Evolutionary conservation across 2,797 vertebrate genomes (phyloP).

Genomic region (Ctenopoma kingsleyae): DNA sequence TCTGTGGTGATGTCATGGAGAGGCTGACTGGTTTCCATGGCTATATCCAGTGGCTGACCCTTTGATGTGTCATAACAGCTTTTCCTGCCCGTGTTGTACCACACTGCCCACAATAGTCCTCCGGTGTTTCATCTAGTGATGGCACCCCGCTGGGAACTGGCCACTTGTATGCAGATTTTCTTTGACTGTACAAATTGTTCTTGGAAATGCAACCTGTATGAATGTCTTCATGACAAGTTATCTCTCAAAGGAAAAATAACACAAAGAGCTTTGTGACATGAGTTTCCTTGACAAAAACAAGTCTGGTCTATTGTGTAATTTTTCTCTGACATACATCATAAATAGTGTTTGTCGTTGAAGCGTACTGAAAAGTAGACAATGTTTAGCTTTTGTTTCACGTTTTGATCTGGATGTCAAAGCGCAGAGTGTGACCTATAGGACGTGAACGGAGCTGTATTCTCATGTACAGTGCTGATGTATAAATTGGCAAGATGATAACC

Average conservation of each 20-base stretch:
- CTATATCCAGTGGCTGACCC: conserved; percentile 30
- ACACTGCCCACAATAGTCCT: neutral
- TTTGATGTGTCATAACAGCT: conserved; percentile 61
- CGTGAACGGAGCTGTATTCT: neutral
- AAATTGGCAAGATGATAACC: neutral
- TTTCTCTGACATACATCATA: neutral
- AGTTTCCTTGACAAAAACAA: neutral
- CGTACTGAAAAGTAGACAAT: neutral
- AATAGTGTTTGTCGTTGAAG: neutral
- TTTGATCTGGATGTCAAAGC: conserved; percentile 10
- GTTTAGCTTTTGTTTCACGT: neutral
- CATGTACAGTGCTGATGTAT: neutral
- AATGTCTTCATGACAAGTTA: neutral
- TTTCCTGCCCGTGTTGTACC: conserved; percentile 20
- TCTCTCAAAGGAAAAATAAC: neutral
- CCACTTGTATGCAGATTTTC: neutral
- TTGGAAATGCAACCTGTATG: neutral
- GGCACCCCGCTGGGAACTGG: neutral
- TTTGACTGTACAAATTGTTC: conserved; percentile 1
- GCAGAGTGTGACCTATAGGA: neutral
- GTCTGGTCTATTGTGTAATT: neutral
- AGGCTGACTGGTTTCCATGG: conserved; percentile 64
- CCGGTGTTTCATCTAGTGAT: neutral
- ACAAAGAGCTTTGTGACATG: neutral
- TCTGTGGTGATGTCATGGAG: conserved; percentile 43